Conservation (phyloP, 2,888 invertebrate species). For the Caenorhabditis becei region DNA sequence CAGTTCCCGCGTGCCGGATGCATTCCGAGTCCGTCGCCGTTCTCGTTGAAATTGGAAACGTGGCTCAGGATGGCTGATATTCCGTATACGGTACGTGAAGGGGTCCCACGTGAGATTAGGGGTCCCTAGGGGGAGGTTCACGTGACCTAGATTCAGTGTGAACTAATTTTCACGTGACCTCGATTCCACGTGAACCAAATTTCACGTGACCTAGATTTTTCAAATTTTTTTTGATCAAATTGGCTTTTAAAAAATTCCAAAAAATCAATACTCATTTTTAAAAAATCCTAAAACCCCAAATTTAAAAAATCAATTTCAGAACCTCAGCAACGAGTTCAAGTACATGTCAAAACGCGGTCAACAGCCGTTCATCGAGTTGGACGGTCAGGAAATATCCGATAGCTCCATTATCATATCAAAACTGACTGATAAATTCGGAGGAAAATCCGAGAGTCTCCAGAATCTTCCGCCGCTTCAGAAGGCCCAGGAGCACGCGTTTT, state of each 20-base stretch:
- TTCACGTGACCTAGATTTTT: no score
- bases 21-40: slow-evolving; percentile 92
- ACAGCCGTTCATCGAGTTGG: slow-evolving; percentile 94
- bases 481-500: slow-evolving; percentile 68
- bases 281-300: not conserved
- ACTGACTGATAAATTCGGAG: slow-evolving; percentile 52
- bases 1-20: slow-evolving; percentile 93
- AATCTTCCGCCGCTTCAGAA: slow-evolving; percentile 62
- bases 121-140: no score
- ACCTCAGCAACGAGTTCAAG: slow-evolving; percentile 76
- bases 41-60: slow-evolving; percentile 95
- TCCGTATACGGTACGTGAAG: slow-evolving; percentile 89
- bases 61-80: slow-evolving; percentile 93
- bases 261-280: no score
- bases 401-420: slow-evolving; percentile 89
- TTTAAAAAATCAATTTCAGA: slow-evolving; percentile 69
- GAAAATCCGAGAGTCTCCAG: slow-evolving; percentile 19
- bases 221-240: slow-evolving; percentile 1
- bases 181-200: not conserved
- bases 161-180: no score
- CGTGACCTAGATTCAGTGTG: no score
- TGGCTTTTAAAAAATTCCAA: not conserved
- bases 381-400: slow-evolving; percentile 95
- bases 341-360: slow-evolving; percentile 74
- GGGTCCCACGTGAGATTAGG: no score